Base-by-base conservation (phyloP, 1,140 invertebrate genomes). In the Brachionus angularis region DNA sequence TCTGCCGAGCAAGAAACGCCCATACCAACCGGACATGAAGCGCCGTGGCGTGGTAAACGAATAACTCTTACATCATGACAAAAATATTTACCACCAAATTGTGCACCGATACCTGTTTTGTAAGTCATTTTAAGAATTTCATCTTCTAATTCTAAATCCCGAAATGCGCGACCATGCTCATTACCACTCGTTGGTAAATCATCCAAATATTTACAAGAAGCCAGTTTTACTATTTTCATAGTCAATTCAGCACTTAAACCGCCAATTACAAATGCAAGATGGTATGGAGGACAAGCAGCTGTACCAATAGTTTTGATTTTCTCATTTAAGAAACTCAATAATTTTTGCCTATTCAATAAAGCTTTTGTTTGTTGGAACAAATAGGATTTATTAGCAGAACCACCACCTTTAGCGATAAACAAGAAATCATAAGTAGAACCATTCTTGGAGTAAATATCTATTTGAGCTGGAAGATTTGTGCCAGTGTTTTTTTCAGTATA, bases 61-160 rank as follows among this genome's bases (percentile, higher is more conserved):
- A 82, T 73, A 14, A 82, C 80, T 25, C 81, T 74, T 0, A 82
- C 81, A 74, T 82, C 81, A 74, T 82, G 81, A 72, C 80, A 81
- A 75, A 82, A 82, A 74, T 82, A 82, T 72, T 81, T 81, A 2
- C 81, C 81, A 8, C 81, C 81, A 76, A 82, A 82, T 76, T 82
- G 81, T 7, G 81, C 81, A 1, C 81, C 81, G 62, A 82, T 82
- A 5, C 81, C 81, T 16, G 76, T 75, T 27, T 73, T 75, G 49
- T 78, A 75, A 3, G 80, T 81, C 70, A 82, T 61, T 71, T 77
- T 74, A 44, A 79, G 76, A 29, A 82, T 78, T 58, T 80, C 67
- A 34, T 75, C 39, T 71, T 82, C 81, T 12, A 81, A 72, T 44
- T 80, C 75, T 5, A 77, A 69, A 61, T 82, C 81, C 29, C 81